Base-by-base conservation (phyloP, 2,888 invertebrate species). In the Parnassius mnemosyne region DNA sequence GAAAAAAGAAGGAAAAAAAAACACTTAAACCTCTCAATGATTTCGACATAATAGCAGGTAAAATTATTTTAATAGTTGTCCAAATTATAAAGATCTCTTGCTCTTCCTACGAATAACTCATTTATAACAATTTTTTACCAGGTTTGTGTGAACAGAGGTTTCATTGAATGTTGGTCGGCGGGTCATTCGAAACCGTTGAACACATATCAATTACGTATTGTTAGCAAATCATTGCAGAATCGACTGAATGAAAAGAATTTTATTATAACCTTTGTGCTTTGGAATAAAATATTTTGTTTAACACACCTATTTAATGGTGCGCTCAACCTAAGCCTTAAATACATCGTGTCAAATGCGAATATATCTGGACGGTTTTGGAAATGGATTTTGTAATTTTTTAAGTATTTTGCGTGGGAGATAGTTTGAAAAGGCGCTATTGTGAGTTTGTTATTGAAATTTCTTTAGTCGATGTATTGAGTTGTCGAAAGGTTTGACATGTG, bases 141-240 rank as follows among this genome's bases (percentile, higher is more conserved):
- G 49, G 10, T 9, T 3, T 9, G 49, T 2, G 7, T 12, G 49
- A 49, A 13, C 49, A 12, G 49, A 12, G 16, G 49, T 49, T 7
- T 13, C 49, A 13, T 49, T 12, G 16, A 12, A 12, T 13, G 49
- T 13, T 49, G 49, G 49, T 3, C 49, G 53, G 16, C n/a, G 46
- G 64, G 80, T 78, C 76, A 83, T 84, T 81, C 71, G 79, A 84
- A 83, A 84, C 84, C 85, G 77, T 73, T 80, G 77, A 76, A 78
- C 75, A 79, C 78, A 80, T 88, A 88, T 88, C 89, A 79, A 88
- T 89, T 88, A 88, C 89, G 73, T 65, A 83, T 86, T 89, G 85
- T 85, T 76, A 66, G 73, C 74, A 72, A 77, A 77, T 80, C 76
- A 82, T 79, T 83, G 80, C 79, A 70, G 80, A 81, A 79, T 81